A percentile compares a stretch with the other conserved stretches of the same genome.
Evolutionary conservation across 2,888 invertebrate genomes (phyloP).

Genomic region (Alviniconcha strummeri): DNA sequence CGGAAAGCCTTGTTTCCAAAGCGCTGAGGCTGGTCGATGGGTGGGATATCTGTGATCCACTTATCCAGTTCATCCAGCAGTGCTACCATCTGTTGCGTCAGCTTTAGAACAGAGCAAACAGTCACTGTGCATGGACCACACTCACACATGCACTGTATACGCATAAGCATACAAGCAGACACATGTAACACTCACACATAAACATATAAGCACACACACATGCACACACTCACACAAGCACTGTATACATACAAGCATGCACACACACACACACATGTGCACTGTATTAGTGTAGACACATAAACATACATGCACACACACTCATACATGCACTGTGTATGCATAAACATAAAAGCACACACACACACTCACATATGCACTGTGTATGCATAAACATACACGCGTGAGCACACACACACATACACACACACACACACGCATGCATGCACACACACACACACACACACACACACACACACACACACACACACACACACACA

Average conservation of each 20-base stretch:
- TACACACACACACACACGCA: neutral
- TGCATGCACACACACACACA: neutral
- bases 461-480: constrained; percentile 13
- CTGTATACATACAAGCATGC: neutral
- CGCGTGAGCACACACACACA: neutral
- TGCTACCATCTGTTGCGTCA: constrained; percentile 75
- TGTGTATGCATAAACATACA: neutral
- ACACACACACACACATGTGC: neutral
- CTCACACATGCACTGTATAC: neutral
- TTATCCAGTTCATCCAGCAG: constrained; percentile 84
- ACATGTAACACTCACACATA: too few species aligned
- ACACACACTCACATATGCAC: constrained; percentile 11
- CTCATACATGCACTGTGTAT: neutral
- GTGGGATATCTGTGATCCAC: constrained; percentile 88
- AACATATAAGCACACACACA: too few species aligned
- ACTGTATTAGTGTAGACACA: neutral
- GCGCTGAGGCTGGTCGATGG: constrained; percentile 93
- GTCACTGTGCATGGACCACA: neutral
- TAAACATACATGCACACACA: too few species aligned
- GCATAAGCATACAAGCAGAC: too few species aligned
- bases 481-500: neutral
- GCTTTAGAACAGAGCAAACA: constrained; percentile 50
- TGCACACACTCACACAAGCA: neutral
- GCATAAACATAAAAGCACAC: neutral
- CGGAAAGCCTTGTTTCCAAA: constrained; percentile 97